phyloP scores from a whole-genome alignment of 2,113 vertebrate species.

The Nestor notabilis region DNA sequence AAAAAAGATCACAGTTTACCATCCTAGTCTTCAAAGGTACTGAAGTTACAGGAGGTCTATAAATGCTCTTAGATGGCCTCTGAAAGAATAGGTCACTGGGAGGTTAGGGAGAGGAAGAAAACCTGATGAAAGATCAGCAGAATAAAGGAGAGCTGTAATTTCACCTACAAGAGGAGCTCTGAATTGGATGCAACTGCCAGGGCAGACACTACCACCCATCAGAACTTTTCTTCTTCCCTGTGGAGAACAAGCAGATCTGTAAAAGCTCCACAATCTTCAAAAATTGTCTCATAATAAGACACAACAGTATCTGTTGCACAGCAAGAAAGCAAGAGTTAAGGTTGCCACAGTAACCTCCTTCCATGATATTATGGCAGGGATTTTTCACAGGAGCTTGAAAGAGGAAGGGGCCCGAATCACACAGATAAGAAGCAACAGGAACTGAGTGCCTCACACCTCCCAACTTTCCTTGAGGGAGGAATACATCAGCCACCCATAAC shows the following conservation, averaged over 20 bases:
- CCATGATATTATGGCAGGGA: background rate
- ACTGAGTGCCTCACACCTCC: background rate
- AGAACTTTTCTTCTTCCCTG: background rate
- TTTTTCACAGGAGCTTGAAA: background rate
- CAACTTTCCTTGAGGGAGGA: background rate
- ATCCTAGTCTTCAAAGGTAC: conserved; percentile 8
- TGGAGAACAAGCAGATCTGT: background rate
- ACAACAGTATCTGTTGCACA: background rate
- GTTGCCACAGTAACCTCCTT: conserved; percentile 1
- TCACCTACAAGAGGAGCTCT: background rate
- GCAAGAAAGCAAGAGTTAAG: background rate
- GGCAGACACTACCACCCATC: background rate
- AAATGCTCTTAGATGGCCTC: background rate
- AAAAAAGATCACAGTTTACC: background rate
- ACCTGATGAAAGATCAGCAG: background rate
- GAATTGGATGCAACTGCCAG: background rate
- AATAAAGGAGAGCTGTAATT: conserved; percentile 18
- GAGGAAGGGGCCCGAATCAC: background rate
- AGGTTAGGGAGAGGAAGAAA: background rate
- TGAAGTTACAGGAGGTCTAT: conserved; percentile 7
- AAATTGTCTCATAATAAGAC: background rate
- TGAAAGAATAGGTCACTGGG: background rate
- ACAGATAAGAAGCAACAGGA: background rate
- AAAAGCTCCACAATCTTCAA: background rate
- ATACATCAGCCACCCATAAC: background rate